A percentile compares a stretch with the other conserved stretches of the same genome.
Evolutionary conservation across 2,113 vertebrate species (phyloP).

Genomic region (Uria aalge): DNA sequence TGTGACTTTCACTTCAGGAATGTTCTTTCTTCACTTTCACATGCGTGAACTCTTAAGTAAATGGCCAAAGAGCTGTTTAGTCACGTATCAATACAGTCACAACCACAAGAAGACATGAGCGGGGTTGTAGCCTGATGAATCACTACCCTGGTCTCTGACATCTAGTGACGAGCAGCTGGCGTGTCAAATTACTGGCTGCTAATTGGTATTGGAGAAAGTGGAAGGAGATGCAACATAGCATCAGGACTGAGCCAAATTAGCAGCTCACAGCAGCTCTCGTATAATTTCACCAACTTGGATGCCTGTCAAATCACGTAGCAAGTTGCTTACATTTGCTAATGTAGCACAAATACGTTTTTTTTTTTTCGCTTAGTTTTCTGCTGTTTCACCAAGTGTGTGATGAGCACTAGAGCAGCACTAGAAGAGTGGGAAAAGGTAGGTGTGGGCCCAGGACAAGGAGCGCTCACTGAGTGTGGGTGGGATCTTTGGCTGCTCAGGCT

Average conservation of each 20-base stretch:
- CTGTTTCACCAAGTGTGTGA: not conserved
- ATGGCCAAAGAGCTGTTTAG: not conserved
- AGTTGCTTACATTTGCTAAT: not conserved
- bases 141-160: not conserved
- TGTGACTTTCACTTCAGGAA: not conserved
- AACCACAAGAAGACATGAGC: fast-evolving
- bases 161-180: not conserved
- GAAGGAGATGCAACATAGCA: not conserved
- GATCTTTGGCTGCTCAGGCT: not conserved
- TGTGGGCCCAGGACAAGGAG: not conserved
- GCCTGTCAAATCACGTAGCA: not conserved
- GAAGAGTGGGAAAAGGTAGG: not conserved
- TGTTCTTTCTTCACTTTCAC: not conserved
- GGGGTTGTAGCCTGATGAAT: not conserved
- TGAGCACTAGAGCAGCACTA: not conserved
- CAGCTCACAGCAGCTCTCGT: not conserved
- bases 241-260: not conserved
- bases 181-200: not conserved
- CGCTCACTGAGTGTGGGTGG: fast-evolving
- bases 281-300: not conserved
- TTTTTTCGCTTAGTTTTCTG: not conserved
- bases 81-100: fast-evolving
- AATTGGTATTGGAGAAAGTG: not conserved
- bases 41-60: not conserved
- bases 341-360: not conserved